Percentiles rank a stretch among this genome's conserved stretches.
phyloP scores from a whole-genome alignment of 2,113 vertebrate species.

The Alethe castanea region DNA sequence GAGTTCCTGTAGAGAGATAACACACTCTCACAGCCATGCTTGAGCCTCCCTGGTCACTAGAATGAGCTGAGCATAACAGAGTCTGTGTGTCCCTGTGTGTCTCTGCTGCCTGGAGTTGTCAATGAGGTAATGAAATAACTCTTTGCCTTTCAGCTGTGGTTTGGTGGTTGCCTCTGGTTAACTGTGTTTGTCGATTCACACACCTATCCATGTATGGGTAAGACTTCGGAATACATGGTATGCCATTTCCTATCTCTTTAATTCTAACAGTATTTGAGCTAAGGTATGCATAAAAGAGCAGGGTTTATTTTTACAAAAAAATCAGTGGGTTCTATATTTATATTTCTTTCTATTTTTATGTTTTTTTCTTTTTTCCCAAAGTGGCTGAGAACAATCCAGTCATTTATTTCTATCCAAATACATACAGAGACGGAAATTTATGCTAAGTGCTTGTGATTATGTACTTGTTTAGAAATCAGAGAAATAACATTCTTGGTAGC shows the following conservation, averaged over 20 bases:
- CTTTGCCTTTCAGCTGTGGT: background rate
- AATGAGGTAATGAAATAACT: background rate
- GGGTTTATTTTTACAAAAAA: background rate
- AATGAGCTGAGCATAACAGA: background rate
- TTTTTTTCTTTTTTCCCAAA: background rate
- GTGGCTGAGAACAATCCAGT: background rate
- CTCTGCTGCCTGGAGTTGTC: background rate
- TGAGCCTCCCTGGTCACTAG: accelerated
- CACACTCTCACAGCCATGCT: background rate
- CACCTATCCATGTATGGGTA: background rate
- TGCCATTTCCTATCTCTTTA: background rate
- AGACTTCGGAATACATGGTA: background rate
- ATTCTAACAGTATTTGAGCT: background rate
- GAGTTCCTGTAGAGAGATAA: background rate
- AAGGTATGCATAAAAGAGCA: background rate
- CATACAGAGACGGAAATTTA: background rate
- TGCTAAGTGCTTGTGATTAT: background rate
- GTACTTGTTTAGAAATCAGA: background rate
- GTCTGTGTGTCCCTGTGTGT: background rate
- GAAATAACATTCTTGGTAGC: background rate
- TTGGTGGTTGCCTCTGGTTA: background rate
- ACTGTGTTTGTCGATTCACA: background rate
- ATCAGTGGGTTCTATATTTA: background rate
- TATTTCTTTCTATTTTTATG: background rate
- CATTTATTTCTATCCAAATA: background rate